Conservation (phyloP, 2,888 invertebrate genomes). For the Hirtodrosophila confusa region DNA sequence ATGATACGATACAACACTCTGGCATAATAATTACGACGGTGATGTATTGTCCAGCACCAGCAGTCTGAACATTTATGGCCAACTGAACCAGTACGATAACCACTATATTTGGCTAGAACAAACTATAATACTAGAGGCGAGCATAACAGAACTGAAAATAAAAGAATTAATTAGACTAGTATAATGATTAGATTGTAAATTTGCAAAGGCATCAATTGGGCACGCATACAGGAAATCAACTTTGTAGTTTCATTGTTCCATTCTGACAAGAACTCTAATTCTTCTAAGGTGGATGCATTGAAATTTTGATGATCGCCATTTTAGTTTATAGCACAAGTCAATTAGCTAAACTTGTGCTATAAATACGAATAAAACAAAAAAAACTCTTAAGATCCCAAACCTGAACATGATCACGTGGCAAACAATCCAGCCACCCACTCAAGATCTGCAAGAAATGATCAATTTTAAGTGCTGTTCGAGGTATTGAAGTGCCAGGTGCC, state of each 20-base stretch:
- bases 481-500: too few species aligned
- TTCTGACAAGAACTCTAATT: conserved; percentile 47
- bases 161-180: conserved; percentile 31
- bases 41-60: conserved; percentile 51
- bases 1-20: conserved; percentile 17
- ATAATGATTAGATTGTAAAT: conserved; percentile 57
- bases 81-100: conserved; percentile 42
- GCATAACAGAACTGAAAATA: conserved; percentile 10
- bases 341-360: conserved; percentile 58
- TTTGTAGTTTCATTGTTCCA: conserved; percentile 42
- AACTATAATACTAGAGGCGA: conserved; percentile 8
- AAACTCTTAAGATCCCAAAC: neutral
- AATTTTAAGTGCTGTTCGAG: neutral
- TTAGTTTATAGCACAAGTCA: conserved; percentile 51
- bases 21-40: conserved; percentile 52
- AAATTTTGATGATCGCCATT: conserved; percentile 37
- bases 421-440: conserved; percentile 24
- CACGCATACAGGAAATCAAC: conserved; percentile 68
- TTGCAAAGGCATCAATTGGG: conserved; percentile 57
- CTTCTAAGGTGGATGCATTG: conserved; percentile 9
- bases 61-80: conserved; percentile 45
- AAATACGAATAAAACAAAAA: conserved; percentile 2
- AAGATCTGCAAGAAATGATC: neutral
- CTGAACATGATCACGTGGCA: conserved; percentile 9
- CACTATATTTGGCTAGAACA: conserved; percentile 13